phyloP scores from a whole-genome alignment of 1,140 invertebrate genomes.

The Drosophila nigrodunni region DNA sequence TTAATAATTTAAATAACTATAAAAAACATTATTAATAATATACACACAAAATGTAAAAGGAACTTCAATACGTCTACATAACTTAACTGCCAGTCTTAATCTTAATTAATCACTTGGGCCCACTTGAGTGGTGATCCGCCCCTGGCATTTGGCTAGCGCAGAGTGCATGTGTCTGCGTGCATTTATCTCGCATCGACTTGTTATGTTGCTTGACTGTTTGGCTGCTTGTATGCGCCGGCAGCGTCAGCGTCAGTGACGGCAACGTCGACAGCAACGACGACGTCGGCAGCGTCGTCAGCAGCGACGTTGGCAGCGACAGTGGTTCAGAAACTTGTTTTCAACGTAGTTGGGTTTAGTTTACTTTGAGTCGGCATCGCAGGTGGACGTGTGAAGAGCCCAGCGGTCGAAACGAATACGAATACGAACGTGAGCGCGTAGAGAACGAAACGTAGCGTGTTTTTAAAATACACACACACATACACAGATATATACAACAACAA shows the following conservation, averaged over 20 bases:
- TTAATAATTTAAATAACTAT: too few relatives aligned
- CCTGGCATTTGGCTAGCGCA: conserved; percentile 29
- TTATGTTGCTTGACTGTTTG: conserved; percentile 57
- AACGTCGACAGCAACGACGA: not conserved
- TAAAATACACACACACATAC: conserved; percentile 49
- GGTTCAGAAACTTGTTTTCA: conserved; percentile 78
- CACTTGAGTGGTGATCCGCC: conserved; percentile 9
- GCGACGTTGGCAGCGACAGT: conserved; percentile 24
- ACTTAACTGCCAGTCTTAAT: not conserved
- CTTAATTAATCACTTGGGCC: conserved; percentile 12
- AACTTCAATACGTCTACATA: not conserved
- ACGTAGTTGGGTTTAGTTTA: conserved; percentile 79
- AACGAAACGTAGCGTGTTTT: conserved; percentile 65
- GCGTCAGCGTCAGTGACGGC: conserved; percentile 5
- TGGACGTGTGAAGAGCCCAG: conserved; percentile 65
- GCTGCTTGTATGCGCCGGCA: conserved; percentile 26
- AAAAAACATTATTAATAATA: too few relatives aligned
- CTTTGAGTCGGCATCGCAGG: conserved; percentile 74
- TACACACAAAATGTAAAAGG: not conserved
- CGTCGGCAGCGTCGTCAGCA: conserved; percentile 14
- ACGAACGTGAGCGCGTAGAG: conserved; percentile 57
- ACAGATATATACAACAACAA: conserved; percentile 36
- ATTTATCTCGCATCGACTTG: conserved; percentile 61
- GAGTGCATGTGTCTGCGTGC: conserved; percentile 50
- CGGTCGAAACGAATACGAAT: conserved; percentile 22